Evolutionary conservation across 1,140 invertebrate species (phyloP), one percentile per base, ranked within the genome.

Genomic region (Tachypleus tridentatus): DNA sequence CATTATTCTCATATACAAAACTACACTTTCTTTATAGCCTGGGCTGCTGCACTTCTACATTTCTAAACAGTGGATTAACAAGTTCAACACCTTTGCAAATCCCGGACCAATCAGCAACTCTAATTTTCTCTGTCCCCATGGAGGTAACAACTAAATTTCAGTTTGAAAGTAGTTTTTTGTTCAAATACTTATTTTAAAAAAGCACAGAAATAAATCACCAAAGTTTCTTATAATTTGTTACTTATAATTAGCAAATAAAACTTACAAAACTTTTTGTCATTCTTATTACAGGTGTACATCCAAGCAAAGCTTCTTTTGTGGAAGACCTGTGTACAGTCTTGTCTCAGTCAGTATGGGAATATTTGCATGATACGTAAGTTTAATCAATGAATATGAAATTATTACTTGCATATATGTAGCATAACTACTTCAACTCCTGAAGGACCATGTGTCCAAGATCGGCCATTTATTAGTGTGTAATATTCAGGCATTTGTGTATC

Each of bases 61-160:
- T 51, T 93, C 91, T 0, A 86, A 86, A 63, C 90, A 95, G 72
- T 97, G 94, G 94, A 82, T 97, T 11, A 93, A 90, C 72, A 84
- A 87, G 65, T 93, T 97, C 73, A 90, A 92, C 70, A 94, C 90
- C 7, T 97, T 95, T 79, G 87, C 93, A n/a, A 93, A 98, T 75
- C 93, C 94, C 1, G 94, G 94, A 0, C 88, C 93, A 0, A 95
- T 98, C 60, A 91, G 93, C 74, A 98, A 98, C 79, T 85, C 85
- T 48, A 93, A 97, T 74, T 96, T 98, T 74, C 78, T 97, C 4
- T 98, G 96, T 78, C 82, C 82, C 50, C 96, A 98, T 79, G 91
- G 91, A 64, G 87, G 29, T 29, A 29, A 29, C 29, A 29, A 2
- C 29, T 29, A 29, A 29, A 29, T 29, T 29, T 29, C 29, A 29